Evolutionary conservation across 1,140 invertebrate genomes (phyloP), one percentile per base, ranked within the genome.

Genomic region (Paraescarpia echinospica): DNA sequence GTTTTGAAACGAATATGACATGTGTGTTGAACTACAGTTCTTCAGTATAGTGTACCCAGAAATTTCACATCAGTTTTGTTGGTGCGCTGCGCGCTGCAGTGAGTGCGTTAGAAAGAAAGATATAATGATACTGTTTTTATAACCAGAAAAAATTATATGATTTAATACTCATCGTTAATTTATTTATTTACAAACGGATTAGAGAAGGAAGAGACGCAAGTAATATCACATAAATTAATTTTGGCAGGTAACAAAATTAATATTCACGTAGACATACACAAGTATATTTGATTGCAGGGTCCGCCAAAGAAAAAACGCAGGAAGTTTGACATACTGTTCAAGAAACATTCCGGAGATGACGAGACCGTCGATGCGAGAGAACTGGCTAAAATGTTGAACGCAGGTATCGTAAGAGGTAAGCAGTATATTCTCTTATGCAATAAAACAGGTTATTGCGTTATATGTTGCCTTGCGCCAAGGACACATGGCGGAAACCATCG

Each of bases 351-450:
- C 14, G 93, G 93, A 33, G 59, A 93, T 33, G 93, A 93, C 48
- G 93, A 89, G 31, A 33, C 91, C 89, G 92, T 93, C 14, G 93
- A 93, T 91, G 93, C 92, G 34, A 92, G 92, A 89, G 93, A 93
- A 92, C 90, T 93, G 31, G 51, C 35, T 48, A 14, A 35, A 34
- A 35, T 93, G 9, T 41, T 93, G 41, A 93, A 93, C 41, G 89
- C 92, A 34, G 93, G 92, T 12, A 91, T 35, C 34, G 22, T 35
- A 48, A 2, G 33, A 91, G 48, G 91, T 91, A 91, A 6, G 35
- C n/a, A 8, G 6, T 34, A 33, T 6, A 89, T 90, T 27, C 59
- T 1, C 59, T 31, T 77, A 8, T 31, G 59, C 59, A 77, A 18
- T 34, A 31, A 31, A 9, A 31, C 33, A 8, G 89, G 34, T 89